Evolutionary conservation across 2,888 invertebrate species (phyloP).

Genomic region (Merodon equestris): DNA sequence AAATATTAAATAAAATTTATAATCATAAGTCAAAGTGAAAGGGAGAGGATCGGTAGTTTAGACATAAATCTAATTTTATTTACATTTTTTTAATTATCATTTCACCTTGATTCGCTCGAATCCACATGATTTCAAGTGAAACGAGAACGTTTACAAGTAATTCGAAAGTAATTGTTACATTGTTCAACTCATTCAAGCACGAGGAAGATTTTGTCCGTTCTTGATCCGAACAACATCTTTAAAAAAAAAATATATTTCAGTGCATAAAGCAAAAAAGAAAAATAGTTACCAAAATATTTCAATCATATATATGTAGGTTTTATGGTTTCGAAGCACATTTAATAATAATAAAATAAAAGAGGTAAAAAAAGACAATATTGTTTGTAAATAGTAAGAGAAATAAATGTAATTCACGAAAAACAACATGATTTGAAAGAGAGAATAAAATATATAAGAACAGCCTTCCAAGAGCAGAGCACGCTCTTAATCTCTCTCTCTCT

Average conservation of each 20-base stretch:
- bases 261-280: slow-evolving; percentile 15
- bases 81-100: slow-evolving; percentile 18
- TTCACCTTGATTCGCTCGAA: background rate
- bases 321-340: slow-evolving; percentile 68
- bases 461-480: slow-evolving; percentile 47
- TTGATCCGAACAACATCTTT: no score
- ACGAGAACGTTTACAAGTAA: no score
- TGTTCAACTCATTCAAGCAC: slow-evolving; percentile 27
- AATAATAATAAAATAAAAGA: slow-evolving; percentile 49
- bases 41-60: slow-evolving; percentile 30
- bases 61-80: slow-evolving; percentile 52
- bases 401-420: slow-evolving; percentile 75
- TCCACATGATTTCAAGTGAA: no score
- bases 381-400: slow-evolving; percentile 70
- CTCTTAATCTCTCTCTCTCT: slow-evolving; percentile 21
- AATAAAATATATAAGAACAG: slow-evolving; percentile 35
- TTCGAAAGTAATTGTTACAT: slow-evolving; percentile 22
- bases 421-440: slow-evolving; percentile 55
- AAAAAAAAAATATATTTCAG: no score
- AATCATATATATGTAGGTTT: slow-evolving; percentile 61
- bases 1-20: slow-evolving; percentile 63
- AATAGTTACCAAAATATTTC: slow-evolving; percentile 47
- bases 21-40: slow-evolving; percentile 71
- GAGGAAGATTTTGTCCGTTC: background rate
- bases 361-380: slow-evolving; percentile 69